Conservation (phyloP, 2,888 invertebrate species). For the Brachypalpus laphriformis region DNA sequence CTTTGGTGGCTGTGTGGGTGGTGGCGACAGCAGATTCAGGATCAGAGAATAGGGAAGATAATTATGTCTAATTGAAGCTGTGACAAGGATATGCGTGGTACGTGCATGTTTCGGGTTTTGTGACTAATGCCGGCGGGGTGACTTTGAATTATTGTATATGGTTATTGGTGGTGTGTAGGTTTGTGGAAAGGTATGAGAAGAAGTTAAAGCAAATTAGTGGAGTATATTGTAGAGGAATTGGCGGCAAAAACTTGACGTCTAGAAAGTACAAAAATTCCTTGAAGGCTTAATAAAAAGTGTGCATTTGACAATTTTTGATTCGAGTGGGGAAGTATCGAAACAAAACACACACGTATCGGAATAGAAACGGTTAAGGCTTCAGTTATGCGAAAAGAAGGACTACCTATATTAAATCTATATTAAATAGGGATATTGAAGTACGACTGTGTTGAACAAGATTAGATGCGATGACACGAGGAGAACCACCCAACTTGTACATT, state of each 20-base stretch:
- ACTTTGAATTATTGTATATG: neutral
- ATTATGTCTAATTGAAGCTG: constrained; percentile 40
- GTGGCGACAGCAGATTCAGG: neutral
- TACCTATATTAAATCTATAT: no score
- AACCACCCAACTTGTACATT: no score
- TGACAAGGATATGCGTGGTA: constrained; percentile 16
- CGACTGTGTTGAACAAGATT: no score
- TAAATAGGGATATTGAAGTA: no score
- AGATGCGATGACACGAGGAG: no score
- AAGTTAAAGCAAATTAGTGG: neutral
- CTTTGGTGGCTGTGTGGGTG: neutral
- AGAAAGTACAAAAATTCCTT: no score
- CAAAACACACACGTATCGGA: no score
- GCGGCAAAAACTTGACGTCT: neutral
- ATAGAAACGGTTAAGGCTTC: no score
- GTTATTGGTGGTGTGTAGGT: neutral
- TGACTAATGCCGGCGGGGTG: neutral
- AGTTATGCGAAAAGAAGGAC: no score
- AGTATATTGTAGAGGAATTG: neutral
- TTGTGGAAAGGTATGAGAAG: neutral
- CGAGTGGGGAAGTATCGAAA: no score
- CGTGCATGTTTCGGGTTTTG: neutral
- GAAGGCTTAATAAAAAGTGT: no score
- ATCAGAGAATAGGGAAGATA: constrained; percentile 25
- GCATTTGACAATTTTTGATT: no score